phyloP scores from a whole-genome alignment of 2,797 vertebrate genomes.

The Cyprinella venusta region DNA sequence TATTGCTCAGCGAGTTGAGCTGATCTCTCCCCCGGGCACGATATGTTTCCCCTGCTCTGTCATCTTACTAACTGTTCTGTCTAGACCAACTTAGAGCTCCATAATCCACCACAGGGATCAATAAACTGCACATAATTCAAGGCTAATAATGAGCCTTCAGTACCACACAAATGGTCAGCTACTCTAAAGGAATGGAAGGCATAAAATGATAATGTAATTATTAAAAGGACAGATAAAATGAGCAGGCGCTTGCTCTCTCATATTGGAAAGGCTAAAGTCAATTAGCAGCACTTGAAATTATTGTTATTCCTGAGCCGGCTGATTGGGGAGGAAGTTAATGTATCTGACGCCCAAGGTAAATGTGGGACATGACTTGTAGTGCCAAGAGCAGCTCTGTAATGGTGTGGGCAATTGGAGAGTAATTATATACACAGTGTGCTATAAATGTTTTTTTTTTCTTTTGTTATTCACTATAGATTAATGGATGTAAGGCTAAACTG shows the following conservation, averaged over 20 bases:
- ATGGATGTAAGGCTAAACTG: neutral
- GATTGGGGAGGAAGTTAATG: slow-evolving; percentile 79
- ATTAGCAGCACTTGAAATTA: slow-evolving; percentile 93
- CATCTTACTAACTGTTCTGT: slow-evolving; percentile 99
- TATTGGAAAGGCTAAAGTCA: slow-evolving; percentile 76
- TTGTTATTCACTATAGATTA: neutral
- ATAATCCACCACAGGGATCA: slow-evolving; percentile 99
- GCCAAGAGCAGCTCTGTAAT: slow-evolving; percentile 16
- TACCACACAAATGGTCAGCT: slow-evolving; percentile 96
- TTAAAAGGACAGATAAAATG: slow-evolving; percentile 99
- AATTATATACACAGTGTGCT: slow-evolving; percentile 4
- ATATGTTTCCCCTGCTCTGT: slow-evolving; percentile 93
- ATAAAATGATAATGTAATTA: slow-evolving; percentile 99
- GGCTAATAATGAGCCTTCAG: slow-evolving; percentile 99
- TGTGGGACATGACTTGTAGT: slow-evolving; percentile 64
- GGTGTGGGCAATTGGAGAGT: slow-evolving; percentile 28
- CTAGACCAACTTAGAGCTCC: slow-evolving; percentile 99
- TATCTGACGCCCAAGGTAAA: slow-evolving; percentile 78
- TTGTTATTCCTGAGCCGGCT: slow-evolving; percentile 83
- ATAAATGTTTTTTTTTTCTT: neutral
- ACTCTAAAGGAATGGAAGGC: slow-evolving; percentile 91
- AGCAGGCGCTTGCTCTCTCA: slow-evolving; percentile 89
- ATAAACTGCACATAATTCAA: slow-evolving; percentile 99
- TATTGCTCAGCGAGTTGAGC: slow-evolving; percentile 96
- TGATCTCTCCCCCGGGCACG: slow-evolving; percentile 93